A percentile compares a stretch with the other conserved stretches of the same genome.
phyloP scores from a whole-genome alignment of 2,888 invertebrate species.

The Cacoxenus indagator region DNA sequence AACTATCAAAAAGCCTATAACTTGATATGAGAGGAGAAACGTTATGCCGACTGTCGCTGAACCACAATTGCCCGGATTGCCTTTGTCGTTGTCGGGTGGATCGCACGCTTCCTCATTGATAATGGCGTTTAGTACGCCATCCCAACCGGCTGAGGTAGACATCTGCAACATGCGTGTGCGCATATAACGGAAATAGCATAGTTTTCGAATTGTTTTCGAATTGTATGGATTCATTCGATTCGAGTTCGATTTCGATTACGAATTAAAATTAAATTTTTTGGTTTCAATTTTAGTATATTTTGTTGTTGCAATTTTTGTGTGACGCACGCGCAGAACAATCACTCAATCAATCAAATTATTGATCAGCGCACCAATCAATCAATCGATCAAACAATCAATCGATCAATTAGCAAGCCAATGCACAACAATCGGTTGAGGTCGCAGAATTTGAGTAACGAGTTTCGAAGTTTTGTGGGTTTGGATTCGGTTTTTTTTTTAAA shows the following conservation, averaged over 20 bases:
- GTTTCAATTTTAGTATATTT: neutral
- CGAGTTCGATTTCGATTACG: too few relatives aligned
- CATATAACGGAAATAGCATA: too few relatives aligned
- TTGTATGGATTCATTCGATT: conserved; percentile 39
- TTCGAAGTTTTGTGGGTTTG: conserved; percentile 27
- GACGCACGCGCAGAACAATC: too few relatives aligned
- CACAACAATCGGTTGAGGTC: too few relatives aligned
- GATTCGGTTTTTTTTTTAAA: too few relatives aligned
- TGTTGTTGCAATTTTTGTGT: too few relatives aligned
- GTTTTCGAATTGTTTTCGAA: conserved; percentile 36
- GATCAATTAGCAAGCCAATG: too few relatives aligned
- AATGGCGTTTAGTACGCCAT: conserved; percentile 93
- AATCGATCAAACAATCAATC: neutral
- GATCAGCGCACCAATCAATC: too few relatives aligned
- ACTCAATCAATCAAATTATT: neutral
- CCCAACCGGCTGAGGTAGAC: conserved; percentile 98
- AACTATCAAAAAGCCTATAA: conserved; percentile 98
- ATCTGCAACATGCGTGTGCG: conserved; percentile 75
- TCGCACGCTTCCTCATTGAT: conserved; percentile 95
- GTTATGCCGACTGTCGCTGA: conserved; percentile 94
- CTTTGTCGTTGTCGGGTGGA: conserved; percentile 89
- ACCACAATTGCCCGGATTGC: conserved; percentile 93
- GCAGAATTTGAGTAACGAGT: neutral
- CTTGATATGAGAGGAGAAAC: conserved; percentile 94
- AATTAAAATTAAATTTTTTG: neutral